phyloP scores from a whole-genome alignment of 2,888 invertebrate genomes.

The Criorhina ranunculi region DNA sequence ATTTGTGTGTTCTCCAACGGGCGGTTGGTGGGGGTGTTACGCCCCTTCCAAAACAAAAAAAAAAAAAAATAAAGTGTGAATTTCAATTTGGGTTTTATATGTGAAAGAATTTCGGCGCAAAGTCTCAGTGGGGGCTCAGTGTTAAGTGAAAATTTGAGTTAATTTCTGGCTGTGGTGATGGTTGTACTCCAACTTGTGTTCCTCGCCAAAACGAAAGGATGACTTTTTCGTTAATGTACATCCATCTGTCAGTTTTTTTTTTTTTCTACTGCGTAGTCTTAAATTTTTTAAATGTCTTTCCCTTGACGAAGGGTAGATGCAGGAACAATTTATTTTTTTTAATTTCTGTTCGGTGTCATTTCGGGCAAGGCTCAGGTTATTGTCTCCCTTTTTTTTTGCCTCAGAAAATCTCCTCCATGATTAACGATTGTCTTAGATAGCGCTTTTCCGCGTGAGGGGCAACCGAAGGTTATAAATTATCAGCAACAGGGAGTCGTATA shows the following conservation, averaged over 20 bases:
- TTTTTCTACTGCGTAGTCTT: slow-evolving; percentile 36
- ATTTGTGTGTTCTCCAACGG: slow-evolving; percentile 55
- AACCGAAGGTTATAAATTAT: slow-evolving; percentile 68
- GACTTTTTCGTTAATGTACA: slow-evolving; percentile 49
- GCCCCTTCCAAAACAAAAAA: slow-evolving; percentile 32
- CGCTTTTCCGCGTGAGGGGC: slow-evolving; percentile 39
- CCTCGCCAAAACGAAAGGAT: slow-evolving; percentile 21
- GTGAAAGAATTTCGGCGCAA: slow-evolving; percentile 47
- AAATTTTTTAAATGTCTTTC: slow-evolving; percentile 42
- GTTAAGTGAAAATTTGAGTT: slow-evolving; percentile 70
- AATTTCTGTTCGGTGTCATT: slow-evolving; percentile 54
- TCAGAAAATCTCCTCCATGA: slow-evolving; percentile 45
- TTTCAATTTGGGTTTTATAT: slow-evolving; percentile 69
- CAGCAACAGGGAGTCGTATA: slow-evolving; percentile 72
- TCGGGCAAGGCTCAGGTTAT: slow-evolving; percentile 25
- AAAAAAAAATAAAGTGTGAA: slow-evolving; percentile 25
- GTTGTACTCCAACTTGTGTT: slow-evolving; percentile 9
- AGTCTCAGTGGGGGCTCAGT: slow-evolving; percentile 34
- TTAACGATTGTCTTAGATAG: slow-evolving; percentile 65
- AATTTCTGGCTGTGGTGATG: slow-evolving; percentile 36
- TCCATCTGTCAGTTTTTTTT: slow-evolving; percentile 43
- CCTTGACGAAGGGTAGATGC: not conserved
- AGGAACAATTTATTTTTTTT: slow-evolving; percentile 38
- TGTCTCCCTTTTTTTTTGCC: not conserved
- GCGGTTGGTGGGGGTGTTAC: slow-evolving; percentile 11